A percentile compares a stretch with the other conserved stretches of the same genome.
These are phyloP conservation scores for Abscondita cerata DNA, from an alignment of 2,888 invertebrate genomes.

Conservation along the genomic window DNA sequence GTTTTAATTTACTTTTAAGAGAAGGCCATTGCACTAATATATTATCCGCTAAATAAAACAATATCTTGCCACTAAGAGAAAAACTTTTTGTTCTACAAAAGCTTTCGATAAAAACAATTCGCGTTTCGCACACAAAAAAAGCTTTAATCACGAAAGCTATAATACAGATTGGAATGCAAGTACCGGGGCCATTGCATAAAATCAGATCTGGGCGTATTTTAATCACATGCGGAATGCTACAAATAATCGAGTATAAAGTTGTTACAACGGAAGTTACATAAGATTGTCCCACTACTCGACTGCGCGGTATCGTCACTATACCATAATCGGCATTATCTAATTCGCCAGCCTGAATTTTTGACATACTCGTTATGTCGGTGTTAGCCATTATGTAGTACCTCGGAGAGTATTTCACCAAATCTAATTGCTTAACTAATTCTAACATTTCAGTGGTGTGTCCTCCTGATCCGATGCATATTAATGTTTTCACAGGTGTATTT, in stretches of 20 bases:
- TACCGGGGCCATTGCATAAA: constrained; percentile 95
- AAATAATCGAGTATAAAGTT: constrained; percentile 75
- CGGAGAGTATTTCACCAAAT: constrained; percentile 71
- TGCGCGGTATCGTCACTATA: constrained; percentile 76
- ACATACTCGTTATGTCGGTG: constrained; percentile 77
- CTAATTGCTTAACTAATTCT: constrained; percentile 70
- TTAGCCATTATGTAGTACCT: constrained; percentile 80
- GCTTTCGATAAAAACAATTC: constrained; percentile 93
- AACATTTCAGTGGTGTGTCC: constrained; percentile 97
- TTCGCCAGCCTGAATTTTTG: constrained; percentile 69
- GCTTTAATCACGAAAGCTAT: constrained; percentile 77
- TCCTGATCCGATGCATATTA: constrained; percentile 79
- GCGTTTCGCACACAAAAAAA: constrained; percentile 69
- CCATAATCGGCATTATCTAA: constrained; percentile 55
- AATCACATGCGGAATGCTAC: constrained; percentile 73
- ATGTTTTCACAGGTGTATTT: constrained; percentile 56
- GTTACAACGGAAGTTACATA: constrained; percentile 80
- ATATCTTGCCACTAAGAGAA: constrained; percentile 87
- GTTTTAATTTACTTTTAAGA: constrained; percentile 69
- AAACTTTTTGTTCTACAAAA: constrained; percentile 90
- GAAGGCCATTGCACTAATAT: constrained; percentile 94
- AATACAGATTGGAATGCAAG: constrained; percentile 90
- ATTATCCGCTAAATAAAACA: constrained; percentile 83
- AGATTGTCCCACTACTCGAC: constrained; percentile 87
- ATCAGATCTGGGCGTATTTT: constrained; percentile 79